Conservation (phyloP, 2,888 invertebrate species). For the Drosophila prostipennis region DNA sequence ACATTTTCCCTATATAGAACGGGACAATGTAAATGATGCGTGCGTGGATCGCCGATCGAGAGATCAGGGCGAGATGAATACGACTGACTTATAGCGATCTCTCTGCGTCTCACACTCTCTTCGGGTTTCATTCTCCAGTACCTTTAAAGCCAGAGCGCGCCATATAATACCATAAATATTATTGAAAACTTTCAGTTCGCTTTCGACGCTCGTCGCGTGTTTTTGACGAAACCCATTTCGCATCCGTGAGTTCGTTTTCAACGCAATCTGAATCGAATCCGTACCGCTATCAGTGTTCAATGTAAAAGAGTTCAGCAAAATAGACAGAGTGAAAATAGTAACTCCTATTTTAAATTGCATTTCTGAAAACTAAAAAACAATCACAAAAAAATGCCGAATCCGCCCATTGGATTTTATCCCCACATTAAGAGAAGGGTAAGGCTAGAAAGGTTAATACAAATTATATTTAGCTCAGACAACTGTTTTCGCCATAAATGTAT, state of each 20-base stretch:
- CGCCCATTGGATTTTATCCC: constrained; percentile 76
- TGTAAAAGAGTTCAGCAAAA: constrained; percentile 10
- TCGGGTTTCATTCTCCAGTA: constrained; percentile 2
- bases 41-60: constrained; percentile 19
- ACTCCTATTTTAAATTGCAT: neutral
- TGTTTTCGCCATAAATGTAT: neutral
- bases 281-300: constrained; percentile 28
- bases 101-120: constrained; percentile 20
- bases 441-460: neutral
- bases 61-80: constrained; percentile 2
- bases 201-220: constrained; percentile 65
- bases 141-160: constrained; percentile 17
- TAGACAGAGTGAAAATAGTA: neutral
- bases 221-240: constrained; percentile 24
- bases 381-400: constrained; percentile 71
- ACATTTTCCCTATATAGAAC: constrained; percentile 34
- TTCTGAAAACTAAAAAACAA: neutral
- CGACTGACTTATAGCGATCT: neutral
- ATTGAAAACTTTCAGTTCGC: constrained; percentile 74
- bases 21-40: constrained; percentile 32
- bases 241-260: constrained; percentile 10
- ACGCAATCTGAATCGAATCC: constrained; percentile 9
- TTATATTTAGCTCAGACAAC: neutral
- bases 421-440: constrained; percentile 76
- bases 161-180: constrained; percentile 69